phyloP scores from a whole-genome alignment of 2,113 vertebrate genomes.

The Triplophysa rosa region DNA sequence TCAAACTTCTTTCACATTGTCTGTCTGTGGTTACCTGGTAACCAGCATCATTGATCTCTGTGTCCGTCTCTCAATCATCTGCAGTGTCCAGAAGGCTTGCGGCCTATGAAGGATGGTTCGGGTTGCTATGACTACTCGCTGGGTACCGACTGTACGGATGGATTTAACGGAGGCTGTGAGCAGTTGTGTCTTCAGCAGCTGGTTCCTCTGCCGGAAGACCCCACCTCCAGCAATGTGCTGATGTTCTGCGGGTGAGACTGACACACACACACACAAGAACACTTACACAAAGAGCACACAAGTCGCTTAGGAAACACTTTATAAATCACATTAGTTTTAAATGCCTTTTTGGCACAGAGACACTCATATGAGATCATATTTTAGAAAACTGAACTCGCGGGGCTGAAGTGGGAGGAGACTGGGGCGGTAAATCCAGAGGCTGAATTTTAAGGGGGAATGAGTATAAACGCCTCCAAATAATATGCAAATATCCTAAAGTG shows the following conservation, averaged over 20 bases:
- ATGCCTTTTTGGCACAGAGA: too few relatives aligned
- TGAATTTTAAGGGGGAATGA: too few relatives aligned
- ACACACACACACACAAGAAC: too few relatives aligned
- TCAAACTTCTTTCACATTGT: slow-evolving; percentile 4
- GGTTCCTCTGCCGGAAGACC: slow-evolving; percentile 85
- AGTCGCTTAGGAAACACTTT: too few relatives aligned
- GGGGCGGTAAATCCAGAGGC: too few relatives aligned
- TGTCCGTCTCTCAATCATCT: background rate
- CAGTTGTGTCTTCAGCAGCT: slow-evolving; percentile 97
- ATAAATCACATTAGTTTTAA: too few relatives aligned
- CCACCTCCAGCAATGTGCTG: slow-evolving; percentile 89
- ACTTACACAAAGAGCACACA: too few relatives aligned
- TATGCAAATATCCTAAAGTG: too few relatives aligned
- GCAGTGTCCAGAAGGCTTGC: slow-evolving; percentile 92
- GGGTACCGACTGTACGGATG: slow-evolving; percentile 96
- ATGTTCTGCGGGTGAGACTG: slow-evolving; percentile 97
- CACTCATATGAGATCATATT: too few relatives aligned
- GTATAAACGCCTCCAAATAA: too few relatives aligned
- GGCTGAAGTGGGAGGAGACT: too few relatives aligned
- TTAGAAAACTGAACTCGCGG: too few relatives aligned
- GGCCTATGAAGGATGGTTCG: slow-evolving; percentile 95
- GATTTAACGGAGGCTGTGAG: slow-evolving; percentile 96
- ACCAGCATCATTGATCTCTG: slow-evolving; percentile 58
- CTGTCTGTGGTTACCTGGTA: slow-evolving; percentile 36
- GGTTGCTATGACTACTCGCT: slow-evolving; percentile 97